A percentile compares a stretch with the other conserved stretches of the same genome.
phyloP scores from a whole-genome alignment of 2,113 vertebrate species.

The Oostethus manadensis region DNA sequence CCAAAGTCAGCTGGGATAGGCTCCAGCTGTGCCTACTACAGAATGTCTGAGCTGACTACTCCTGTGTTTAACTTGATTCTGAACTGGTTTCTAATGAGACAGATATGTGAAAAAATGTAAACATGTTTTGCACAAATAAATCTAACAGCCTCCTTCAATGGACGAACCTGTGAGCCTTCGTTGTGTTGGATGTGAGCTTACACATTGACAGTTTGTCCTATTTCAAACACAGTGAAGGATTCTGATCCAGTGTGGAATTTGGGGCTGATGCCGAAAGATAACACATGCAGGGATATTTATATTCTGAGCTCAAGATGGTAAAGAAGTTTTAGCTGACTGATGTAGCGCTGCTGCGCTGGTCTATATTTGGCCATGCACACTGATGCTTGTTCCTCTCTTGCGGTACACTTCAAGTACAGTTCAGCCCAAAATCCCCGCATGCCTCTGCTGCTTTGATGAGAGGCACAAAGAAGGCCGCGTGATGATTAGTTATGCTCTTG shows the following conservation, averaged over 20 bases:
- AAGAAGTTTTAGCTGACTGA: conserved; percentile 20
- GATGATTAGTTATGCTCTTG: conserved; percentile 37
- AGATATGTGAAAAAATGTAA: no score
- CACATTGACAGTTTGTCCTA: conserved; percentile 6
- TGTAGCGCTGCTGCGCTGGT: conserved; percentile 2
- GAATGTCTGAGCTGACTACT: no score
- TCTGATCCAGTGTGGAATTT: conserved; percentile 12
- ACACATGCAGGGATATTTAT: conserved; percentile 22
- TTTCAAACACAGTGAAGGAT: conserved; percentile 13
- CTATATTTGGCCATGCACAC: conserved; percentile 14
- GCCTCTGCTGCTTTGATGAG: conserved; percentile 37
- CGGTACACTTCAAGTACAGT: conserved; percentile 31
- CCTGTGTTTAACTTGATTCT: no score
- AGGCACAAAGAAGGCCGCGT: conserved; percentile 9
- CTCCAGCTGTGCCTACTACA: no score
- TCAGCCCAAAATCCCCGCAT: conserved; percentile 21
- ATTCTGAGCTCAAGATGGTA: conserved; percentile 18
- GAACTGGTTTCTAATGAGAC: no score
- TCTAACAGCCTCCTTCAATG: no score
- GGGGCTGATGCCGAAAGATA: conserved; percentile 18
- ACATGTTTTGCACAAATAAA: no score
- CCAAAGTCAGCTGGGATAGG: no score
- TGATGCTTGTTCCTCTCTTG: conserved; percentile 10
- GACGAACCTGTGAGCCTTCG: no score
- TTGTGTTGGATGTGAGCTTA: neutral